Evolutionary conservation across 1,140 invertebrate genomes (phyloP), one percentile per base, ranked within the genome.

Genomic region (Nephila pilipes): DNA sequence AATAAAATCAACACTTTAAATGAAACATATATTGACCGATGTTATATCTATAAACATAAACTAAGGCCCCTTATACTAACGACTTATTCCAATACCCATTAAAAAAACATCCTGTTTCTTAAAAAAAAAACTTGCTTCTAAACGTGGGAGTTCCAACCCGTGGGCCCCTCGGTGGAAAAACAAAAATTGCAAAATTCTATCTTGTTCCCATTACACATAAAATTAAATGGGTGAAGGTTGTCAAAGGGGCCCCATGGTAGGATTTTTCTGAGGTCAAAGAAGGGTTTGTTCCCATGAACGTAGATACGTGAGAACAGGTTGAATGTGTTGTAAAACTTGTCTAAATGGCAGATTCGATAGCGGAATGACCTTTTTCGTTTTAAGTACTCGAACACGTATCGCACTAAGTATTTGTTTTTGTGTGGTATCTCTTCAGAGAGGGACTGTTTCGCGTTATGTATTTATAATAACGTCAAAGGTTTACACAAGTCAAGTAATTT

Each of bases 201-300:
- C 69, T 14, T 29, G 69, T 32, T 75, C 69, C 29, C 29, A 75
- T 75, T 75, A 75, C 69, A 75, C 69, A 75, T 29, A 75, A 75
- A 75, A 75, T 75, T 75, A 75, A 75, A 75, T 75, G 69, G 69
- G 69, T 75, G 69, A 75, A 75, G 69, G 69, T 75, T 75, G 16
- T 36, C 0, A 29, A 75, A 22, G 29, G 69, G 65, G 69, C 25
- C 25, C 69, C 29, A 29, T 25, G 10, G 29, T 5, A 32, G 69
- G 69, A 29, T 25, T 5, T 20, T 14, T 14, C 18, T 75, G 25
- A 29, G 69, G 69, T 75, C 69, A 75, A 75, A 14, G 69, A 75
- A 75, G 69, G 69, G 69, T 32, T 75, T 75, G 14, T 75, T 75
- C 69, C 69, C 69, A 75, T 32, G 69, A 75, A 29, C 32, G 29